Conservation (phyloP, 1,140 invertebrate genomes). For the Venustaconcha ellipsiformis region DNA sequence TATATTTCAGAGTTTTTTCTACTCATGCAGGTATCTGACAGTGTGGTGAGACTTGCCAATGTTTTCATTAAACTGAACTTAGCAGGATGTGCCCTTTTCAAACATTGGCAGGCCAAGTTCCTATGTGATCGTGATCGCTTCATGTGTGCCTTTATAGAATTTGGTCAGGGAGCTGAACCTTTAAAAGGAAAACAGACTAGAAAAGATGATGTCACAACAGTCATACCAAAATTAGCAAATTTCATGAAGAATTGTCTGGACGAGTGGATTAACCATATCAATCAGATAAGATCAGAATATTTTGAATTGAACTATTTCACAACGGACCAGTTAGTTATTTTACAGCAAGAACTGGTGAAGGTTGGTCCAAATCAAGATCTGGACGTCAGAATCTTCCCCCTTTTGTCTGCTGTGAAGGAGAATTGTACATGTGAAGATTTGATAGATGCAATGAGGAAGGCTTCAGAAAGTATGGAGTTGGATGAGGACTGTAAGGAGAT, state of each 20-base stretch:
- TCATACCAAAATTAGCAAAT: slow-evolving; percentile 35
- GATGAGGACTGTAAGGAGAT: background rate
- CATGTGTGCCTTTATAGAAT: slow-evolving; percentile 40
- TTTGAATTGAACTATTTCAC: slow-evolving; percentile 51
- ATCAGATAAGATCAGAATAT: slow-evolving; percentile 36
- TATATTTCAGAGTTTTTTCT: background rate
- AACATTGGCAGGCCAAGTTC: slow-evolving; percentile 46
- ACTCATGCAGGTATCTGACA: slow-evolving; percentile 51
- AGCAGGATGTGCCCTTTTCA: slow-evolving; percentile 53
- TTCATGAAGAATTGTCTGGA: slow-evolving; percentile 50
- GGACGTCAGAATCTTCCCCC: slow-evolving; percentile 25
- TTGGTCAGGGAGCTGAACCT: slow-evolving; percentile 32
- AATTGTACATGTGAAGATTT: slow-evolving; percentile 34
- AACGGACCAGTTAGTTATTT: slow-evolving; percentile 51
- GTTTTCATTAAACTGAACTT: slow-evolving; percentile 46
- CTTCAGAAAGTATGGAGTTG: slow-evolving; percentile 30
- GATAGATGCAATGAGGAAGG: slow-evolving; percentile 22
- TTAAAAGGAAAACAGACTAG: slow-evolving; percentile 9
- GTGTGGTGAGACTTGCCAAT: slow-evolving; percentile 45
- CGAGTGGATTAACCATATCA: slow-evolving; percentile 48
- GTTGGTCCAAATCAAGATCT: slow-evolving; percentile 11
- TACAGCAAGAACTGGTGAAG: slow-evolving; percentile 44
- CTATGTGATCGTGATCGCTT: slow-evolving; percentile 32
- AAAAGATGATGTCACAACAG: background rate
- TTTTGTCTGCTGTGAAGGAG: slow-evolving; percentile 35